Base-by-base conservation (phyloP, 2,797 vertebrate species). In the Erethizon dorsatum region DNA sequence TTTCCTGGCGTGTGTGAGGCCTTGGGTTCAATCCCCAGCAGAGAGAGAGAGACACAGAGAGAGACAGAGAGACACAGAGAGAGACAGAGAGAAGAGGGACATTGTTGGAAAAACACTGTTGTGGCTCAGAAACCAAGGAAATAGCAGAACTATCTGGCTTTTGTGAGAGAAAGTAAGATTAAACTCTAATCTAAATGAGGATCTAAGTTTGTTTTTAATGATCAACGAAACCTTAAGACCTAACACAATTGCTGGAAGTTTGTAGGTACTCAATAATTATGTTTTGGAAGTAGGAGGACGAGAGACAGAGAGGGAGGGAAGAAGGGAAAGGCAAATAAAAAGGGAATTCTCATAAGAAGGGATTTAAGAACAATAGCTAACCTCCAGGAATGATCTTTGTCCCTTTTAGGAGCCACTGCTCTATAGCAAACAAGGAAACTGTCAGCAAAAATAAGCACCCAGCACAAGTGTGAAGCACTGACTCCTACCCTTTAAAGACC, bases 401-500 rank as follows among this genome's bases (percentile, higher is more conserved):
- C 94, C 96, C 61, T 90, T 82, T 96, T 5, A 77, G 79, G 69
- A 96, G 73, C 41, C 85, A 61, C 26, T 67, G 45, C 77, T 90
- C 61, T 61, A 2, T 33, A 80, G 75, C 33, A 90, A 94, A 75
- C 28, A 93, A 94, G 94, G 52, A 61, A 96, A 94, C 77, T 91
- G 63, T 95, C 90, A 92, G 88, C 65, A n/a, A 89, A 31, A 83
- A 94, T 65, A 97, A 97, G 94, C 31, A 11, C 91, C 52, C 93
- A 67, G 78, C 96, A 78, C 31, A 65, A 11, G 18, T 2, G 97
- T 65, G n/a, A 78, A 56, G 77, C 47, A 31, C 45, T 24, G 95
- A 88, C 94, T 96, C 88, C 9, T 15, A 11, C 13, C 71, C 59
- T 93, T 93, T 96, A 59, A 78, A 98, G 97, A 93, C 87, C 90